Evolutionary conservation across 2,113 vertebrate genomes (phyloP).

Genomic region (Benitochromis conjunctus): DNA sequence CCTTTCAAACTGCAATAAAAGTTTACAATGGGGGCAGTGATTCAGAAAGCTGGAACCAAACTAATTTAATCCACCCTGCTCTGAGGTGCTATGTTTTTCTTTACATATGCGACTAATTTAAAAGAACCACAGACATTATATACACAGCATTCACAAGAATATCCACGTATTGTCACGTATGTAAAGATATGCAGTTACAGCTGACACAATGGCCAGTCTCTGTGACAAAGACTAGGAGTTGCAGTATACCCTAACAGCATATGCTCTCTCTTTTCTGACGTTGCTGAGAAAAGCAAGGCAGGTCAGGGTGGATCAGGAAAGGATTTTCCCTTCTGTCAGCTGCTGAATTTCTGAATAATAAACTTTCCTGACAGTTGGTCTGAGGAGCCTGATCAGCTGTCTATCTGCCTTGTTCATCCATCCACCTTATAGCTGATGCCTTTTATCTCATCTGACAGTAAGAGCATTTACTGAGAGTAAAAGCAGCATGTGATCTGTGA

Average conservation of each 20-base stretch:
- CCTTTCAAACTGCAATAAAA: neutral
- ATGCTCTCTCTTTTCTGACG: neutral
- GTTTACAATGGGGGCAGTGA: neutral
- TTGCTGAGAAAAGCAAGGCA: slow-evolving; percentile 3
- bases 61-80: neutral
- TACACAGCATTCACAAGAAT: neutral
- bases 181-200: neutral
- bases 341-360: neutral
- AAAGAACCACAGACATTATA: neutral
- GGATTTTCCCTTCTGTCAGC: neutral
- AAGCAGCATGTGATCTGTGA: neutral
- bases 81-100: neutral
- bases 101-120: neutral
- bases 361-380: neutral
- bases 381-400: neutral
- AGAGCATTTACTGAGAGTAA: neutral
- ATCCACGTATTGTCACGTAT: neutral
- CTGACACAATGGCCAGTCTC: neutral
- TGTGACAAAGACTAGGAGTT: neutral
- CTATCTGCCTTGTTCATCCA: neutral
- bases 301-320: neutral
- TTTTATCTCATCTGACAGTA: neutral
- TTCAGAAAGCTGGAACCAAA: neutral
- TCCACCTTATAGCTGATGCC: neutral
- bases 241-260: neutral